Conservation (phyloP, 1,140 invertebrate genomes). For the Diachasmimorpha longicaudata region DNA sequence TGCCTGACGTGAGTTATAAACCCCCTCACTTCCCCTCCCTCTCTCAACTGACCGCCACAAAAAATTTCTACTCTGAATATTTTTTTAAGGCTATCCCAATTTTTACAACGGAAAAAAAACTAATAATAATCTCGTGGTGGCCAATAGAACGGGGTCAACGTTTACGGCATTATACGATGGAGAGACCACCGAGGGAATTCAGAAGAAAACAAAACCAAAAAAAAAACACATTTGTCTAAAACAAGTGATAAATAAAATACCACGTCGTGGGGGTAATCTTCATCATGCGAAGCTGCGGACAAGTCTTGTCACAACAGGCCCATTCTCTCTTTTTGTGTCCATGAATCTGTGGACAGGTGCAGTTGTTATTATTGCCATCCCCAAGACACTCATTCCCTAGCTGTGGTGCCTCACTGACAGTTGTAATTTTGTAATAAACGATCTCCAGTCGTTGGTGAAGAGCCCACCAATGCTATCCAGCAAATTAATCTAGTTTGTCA, state of each 20-base stretch:
- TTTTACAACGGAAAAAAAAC: conserved; percentile 42
- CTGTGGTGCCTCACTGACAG: conserved; percentile 46
- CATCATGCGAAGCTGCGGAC: neutral
- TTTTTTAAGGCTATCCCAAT: conserved; percentile 45
- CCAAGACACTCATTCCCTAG: neutral
- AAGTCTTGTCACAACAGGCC: neutral
- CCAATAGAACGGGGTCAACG: neutral
- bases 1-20: conserved; percentile 65
- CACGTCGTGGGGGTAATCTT: neutral
- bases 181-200: neutral
- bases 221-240: neutral
- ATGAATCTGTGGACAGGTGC: conserved; percentile 4
- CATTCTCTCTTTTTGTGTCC: neutral
- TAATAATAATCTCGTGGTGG: neutral
- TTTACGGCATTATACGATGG: conserved; percentile 2
- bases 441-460: conserved; percentile 40
- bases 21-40: conserved; percentile 38
- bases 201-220: neutral
- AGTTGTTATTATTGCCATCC: neutral
- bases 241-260: neutral
- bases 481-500: conserved; percentile 66
- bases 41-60: conserved; percentile 37
- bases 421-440: conserved; percentile 63
- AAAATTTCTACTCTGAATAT: conserved; percentile 43
- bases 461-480: conserved; percentile 26